A percentile compares a stretch with the other conserved stretches of the same genome.
Evolutionary conservation across 2,797 vertebrate species (phyloP).

Genomic region (Lepilemur ruficaudatus): DNA sequence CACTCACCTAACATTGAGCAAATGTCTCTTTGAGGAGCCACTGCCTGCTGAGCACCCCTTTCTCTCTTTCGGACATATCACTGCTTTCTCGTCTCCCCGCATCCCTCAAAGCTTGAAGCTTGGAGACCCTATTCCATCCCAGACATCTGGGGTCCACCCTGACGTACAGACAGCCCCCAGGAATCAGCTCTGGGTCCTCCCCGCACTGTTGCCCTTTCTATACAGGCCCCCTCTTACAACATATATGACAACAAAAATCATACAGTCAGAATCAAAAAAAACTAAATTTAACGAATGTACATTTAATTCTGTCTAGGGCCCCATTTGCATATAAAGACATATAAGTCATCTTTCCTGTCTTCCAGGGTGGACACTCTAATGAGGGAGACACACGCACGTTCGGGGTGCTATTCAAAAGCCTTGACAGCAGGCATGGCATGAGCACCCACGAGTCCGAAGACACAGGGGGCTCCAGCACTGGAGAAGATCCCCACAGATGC

Average conservation of each 20-base stretch:
- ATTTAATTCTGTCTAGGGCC: not conserved
- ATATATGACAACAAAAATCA: not conserved
- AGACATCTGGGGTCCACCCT: not conserved
- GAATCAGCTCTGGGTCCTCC: not conserved
- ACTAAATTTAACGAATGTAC: not conserved
- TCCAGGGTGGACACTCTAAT: not conserved
- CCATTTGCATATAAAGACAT: not conserved
- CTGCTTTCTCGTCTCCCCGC: not conserved
- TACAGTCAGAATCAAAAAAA: not conserved
- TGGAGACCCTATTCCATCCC: not conserved
- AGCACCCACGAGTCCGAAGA: not conserved
- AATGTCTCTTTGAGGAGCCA: not conserved
- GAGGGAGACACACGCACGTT: not conserved
- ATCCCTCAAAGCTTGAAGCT: not conserved
- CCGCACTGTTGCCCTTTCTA: fast-evolving
- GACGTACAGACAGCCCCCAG: not conserved
- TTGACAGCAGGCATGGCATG: not conserved
- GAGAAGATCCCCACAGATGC: not conserved
- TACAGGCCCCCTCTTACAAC: not conserved
- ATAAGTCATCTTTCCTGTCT: not conserved
- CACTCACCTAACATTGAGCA: not conserved
- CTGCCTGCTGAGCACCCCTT: not conserved
- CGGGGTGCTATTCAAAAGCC: not conserved
- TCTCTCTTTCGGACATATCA: not conserved
- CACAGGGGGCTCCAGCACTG: not conserved